These are phyloP conservation scores for Ptychochromis oligacanthus DNA, from an alignment of 2,113 vertebrate species.

Conservation along the genomic window DNA sequence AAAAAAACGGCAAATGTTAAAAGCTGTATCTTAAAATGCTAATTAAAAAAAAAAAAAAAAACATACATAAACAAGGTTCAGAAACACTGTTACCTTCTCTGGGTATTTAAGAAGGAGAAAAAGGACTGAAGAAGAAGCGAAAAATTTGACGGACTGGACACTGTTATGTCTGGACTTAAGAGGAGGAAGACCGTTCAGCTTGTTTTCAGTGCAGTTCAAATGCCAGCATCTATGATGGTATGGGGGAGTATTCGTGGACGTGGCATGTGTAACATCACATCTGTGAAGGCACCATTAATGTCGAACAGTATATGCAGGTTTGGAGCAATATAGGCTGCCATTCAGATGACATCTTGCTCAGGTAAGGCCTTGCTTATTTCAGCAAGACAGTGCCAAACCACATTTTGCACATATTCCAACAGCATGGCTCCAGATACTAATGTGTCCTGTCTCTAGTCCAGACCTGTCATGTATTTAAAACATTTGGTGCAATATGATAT, in stretches of 20 bases:
- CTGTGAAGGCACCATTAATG: background rate
- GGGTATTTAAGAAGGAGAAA: too few relatives aligned
- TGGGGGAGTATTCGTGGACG: too few relatives aligned
- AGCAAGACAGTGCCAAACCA: too few relatives aligned
- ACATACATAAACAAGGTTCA: background rate
- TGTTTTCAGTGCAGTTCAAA: background rate
- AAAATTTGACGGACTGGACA: too few relatives aligned
- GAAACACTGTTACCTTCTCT: background rate
- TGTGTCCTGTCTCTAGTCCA: too few relatives aligned
- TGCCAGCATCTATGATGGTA: background rate
- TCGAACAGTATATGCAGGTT: background rate
- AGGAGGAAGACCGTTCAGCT: background rate
- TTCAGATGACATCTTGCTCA: background rate
- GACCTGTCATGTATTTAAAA: background rate
- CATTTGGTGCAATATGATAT: background rate
- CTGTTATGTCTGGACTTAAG: background rate
- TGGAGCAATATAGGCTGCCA: background rate
- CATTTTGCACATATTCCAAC: too few relatives aligned
- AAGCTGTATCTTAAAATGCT: too few relatives aligned
- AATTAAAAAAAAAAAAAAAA: background rate
- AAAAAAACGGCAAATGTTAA: too few relatives aligned
- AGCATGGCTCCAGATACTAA: too few relatives aligned
- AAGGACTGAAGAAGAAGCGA: too few relatives aligned
- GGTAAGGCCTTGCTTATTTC: too few relatives aligned
- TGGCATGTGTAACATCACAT: background rate